Evolutionary conservation across 2,113 vertebrate species (phyloP), one percentile per base, ranked within the genome.

Genomic region (Columba janthina): DNA sequence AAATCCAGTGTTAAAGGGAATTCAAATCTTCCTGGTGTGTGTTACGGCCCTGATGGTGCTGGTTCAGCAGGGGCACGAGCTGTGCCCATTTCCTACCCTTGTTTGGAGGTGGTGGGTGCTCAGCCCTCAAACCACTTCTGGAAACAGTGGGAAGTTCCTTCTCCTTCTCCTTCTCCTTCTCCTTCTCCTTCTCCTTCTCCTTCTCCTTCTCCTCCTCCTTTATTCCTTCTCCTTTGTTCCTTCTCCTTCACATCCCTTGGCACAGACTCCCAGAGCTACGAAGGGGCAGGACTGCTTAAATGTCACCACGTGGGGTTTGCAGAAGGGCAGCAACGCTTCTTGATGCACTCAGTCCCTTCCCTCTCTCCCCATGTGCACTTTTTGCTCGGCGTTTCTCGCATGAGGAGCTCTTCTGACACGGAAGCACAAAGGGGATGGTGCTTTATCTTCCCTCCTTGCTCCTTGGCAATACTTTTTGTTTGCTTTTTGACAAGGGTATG

Each of bases 281-380:
- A 32, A 34, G 28, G 22, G n/a, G 7, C 20, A 50, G 46, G 18
- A 54, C 10, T 15, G 17, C 60, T 32, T 2, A 1, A 3, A 18
- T 10, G 3, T 16, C 46, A 0, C 50, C 42, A 2, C 1, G 0
- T 12, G 56, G n/a, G 29, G 0, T 25, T 20, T 42, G 42, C 26
- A 31, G 73, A 34, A 26, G 13, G 36, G 34, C 42, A 34, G 61
- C 60, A n/a, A 46, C 36, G 1, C 38, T 60, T 6, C 29, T 26
- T 7, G 66, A n/a, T 19, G 36, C 16, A 0, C 12, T 42, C 42
- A 12, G 29, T 21, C 83, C 34, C 69, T 60, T 15, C 15, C 22
- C 82, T 79, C n/a, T 51, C 69, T 28, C 32, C 32, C 78, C 67
- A n/a, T 7, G 1, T 15, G 56, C 72, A 10, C 29, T 38, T 84